These are phyloP conservation scores for Plectrocnemia conspersa DNA, from an alignment of 1,140 invertebrate species.

Conservation along the genomic window DNA sequence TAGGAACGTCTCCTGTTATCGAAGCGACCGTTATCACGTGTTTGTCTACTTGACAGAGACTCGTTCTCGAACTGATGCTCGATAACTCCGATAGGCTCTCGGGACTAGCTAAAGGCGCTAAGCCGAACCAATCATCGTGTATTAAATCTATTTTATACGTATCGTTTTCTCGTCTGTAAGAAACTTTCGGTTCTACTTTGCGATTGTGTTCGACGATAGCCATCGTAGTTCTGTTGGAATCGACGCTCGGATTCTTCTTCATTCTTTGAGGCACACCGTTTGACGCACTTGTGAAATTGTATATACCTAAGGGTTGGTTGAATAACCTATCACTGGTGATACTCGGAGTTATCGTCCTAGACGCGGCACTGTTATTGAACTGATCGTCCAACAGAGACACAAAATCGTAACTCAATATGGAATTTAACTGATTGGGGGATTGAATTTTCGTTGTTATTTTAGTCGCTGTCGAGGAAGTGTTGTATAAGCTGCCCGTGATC, in stretches of 20 bases:
- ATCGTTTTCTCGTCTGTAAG: constrained; percentile 20
- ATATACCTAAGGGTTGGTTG: constrained; percentile 31
- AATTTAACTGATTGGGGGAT: constrained; percentile 31
- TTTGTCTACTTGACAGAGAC: constrained; percentile 44
- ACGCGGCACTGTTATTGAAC: constrained; percentile 23
- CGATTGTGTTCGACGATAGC: constrained; percentile 13
- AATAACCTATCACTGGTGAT: constrained; percentile 21
- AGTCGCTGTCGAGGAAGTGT: constrained; percentile 29
- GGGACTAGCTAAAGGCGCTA: constrained; percentile 78
- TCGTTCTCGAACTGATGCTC: constrained; percentile 56
- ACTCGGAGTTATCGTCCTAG: constrained; percentile 31
- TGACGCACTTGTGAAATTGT: constrained; percentile 27
- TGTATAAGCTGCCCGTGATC: constrained; percentile 28
- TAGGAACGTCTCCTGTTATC: constrained; percentile 33
- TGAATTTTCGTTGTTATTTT: constrained; percentile 29
- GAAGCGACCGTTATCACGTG: constrained; percentile 35
- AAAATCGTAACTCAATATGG: constrained; percentile 34
- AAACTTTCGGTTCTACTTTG: constrained; percentile 7
- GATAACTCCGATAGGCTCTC: constrained; percentile 80
- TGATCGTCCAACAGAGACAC: constrained; percentile 33
- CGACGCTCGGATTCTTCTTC: constrained; percentile 16
- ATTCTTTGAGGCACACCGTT: constrained; percentile 27
- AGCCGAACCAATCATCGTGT: constrained; percentile 61
- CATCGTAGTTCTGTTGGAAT: constrained; percentile 1
- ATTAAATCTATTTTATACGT: constrained; percentile 46